Percentiles rank a stretch among this genome's conserved stretches.
Evolutionary conservation across 1,140 invertebrate species (phyloP).

Genomic region (Phortica variegata): DNA sequence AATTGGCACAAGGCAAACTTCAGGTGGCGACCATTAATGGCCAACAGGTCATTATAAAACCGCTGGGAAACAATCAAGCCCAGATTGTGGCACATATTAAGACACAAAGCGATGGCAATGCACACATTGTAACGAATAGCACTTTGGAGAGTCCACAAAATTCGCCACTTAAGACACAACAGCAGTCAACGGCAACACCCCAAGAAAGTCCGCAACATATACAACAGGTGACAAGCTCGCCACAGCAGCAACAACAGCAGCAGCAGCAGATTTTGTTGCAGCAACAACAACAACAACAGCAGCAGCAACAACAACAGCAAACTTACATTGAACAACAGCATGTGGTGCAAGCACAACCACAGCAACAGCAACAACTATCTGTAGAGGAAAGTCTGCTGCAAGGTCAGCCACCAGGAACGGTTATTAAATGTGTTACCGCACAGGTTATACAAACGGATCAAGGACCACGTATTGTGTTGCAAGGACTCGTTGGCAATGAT

Average conservation of each 20-base stretch:
- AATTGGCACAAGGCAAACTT: conserved; percentile 74
- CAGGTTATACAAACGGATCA: conserved; percentile 79
- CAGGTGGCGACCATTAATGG: conserved; percentile 81
- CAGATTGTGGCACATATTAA: conserved; percentile 69
- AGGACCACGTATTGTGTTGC: conserved; percentile 79
- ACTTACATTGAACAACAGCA: conserved; percentile 6
- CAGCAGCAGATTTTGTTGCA: conserved; percentile 24
- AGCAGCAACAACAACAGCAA: conserved; percentile 24
- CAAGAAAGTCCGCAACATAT: conserved; percentile 41
- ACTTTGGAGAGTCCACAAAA: conserved; percentile 31
- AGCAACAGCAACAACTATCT: conserved; percentile 55
- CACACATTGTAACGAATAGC: conserved; percentile 50
- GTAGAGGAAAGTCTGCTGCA: conserved; percentile 71
- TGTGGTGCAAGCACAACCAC: conserved; percentile 8
- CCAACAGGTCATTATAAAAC: conserved; percentile 76
- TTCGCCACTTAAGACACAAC: conserved; percentile 28
- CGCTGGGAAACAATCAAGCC: conserved; percentile 70
- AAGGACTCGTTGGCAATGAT: conserved; percentile 77
- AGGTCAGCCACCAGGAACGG: conserved; percentile 78
- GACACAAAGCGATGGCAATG: conserved; percentile 56
- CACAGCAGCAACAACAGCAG: conserved; percentile 25
- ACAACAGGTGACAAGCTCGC: conserved; percentile 24
- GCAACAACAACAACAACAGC: conserved; percentile 16
- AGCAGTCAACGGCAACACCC: conserved; percentile 20
- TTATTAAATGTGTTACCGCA: conserved; percentile 83